These are phyloP conservation scores for Myiopsitta monachus DNA, from an alignment of 2,113 vertebrate species.

Conservation along the genomic window DNA sequence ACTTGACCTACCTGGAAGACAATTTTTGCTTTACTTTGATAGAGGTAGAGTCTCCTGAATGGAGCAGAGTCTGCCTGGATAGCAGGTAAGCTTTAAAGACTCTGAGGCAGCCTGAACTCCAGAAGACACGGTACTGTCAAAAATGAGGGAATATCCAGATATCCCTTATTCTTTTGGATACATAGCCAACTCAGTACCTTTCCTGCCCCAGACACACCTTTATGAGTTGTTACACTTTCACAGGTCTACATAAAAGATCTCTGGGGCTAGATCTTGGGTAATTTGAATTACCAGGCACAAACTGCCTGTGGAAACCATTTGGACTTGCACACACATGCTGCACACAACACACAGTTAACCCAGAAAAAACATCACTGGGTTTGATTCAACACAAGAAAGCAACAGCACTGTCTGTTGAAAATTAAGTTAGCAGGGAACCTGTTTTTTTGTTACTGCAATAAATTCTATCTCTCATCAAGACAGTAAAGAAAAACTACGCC, in stretches of 20 bases:
- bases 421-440: not conserved
- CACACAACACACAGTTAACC: not conserved
- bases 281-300: not conserved
- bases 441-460: not conserved
- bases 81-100: constrained; percentile 30
- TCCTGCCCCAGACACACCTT: not conserved
- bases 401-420: not conserved
- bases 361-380: not conserved
- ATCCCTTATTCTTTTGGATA: not conserved
- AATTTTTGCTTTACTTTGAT: constrained; percentile 18
- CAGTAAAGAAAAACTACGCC: not conserved
- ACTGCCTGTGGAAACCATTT: not conserved
- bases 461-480: constrained; percentile 32
- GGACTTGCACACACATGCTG: not conserved
- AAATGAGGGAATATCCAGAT: not conserved
- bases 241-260: not conserved
- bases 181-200: not conserved
- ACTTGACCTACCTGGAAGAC: constrained; percentile 18
- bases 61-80: not conserved
- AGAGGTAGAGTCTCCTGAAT: constrained; percentile 6
- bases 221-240: not conserved
- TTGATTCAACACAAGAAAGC: not conserved
- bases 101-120: constrained; percentile 3
- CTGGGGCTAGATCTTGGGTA: not conserved
- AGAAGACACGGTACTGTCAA: not conserved